phyloP scores from a whole-genome alignment of 35 echinoderm and acorn worm genomes.

The Diadema setosum region DNA sequence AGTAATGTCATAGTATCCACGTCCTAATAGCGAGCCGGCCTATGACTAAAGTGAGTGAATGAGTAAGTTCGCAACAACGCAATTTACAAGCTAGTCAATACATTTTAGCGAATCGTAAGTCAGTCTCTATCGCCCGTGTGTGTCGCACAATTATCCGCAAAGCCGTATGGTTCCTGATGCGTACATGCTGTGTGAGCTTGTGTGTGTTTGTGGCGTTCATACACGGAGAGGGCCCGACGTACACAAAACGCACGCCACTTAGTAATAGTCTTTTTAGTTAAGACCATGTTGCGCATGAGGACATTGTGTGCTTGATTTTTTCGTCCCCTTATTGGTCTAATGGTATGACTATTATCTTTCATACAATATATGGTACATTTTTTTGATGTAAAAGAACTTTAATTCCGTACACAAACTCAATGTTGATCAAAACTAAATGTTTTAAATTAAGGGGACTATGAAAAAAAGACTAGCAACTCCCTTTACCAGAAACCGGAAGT shows the following conservation, averaged over 20 bases:
- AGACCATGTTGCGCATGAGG: no score
- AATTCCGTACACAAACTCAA: no score
- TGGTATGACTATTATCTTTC: no score
- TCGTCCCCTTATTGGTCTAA: no score
- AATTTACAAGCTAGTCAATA: no score
- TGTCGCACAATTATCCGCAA: neutral
- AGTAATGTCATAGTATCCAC: no score
- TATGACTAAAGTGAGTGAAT: constrained; percentile 6
- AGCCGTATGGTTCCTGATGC: neutral
- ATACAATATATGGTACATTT: no score
- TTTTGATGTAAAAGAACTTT: no score
- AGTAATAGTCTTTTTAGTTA: no score
- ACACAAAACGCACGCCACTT: neutral
- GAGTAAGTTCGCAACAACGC: constrained; percentile 13
- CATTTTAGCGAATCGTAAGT: neutral
- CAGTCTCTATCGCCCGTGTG: neutral
- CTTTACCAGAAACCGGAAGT: constrained; percentile 69
- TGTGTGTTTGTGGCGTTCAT: neutral
- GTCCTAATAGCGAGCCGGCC: neutral
- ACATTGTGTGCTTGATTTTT: no score
- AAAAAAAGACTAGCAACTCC: neutral
- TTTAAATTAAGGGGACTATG: no score
- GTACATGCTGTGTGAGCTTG: neutral
- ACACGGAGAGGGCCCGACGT: neutral
- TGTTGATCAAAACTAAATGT: no score